Base-by-base conservation (phyloP, 2,113 vertebrate genomes). In the Chitala chitala region DNA sequence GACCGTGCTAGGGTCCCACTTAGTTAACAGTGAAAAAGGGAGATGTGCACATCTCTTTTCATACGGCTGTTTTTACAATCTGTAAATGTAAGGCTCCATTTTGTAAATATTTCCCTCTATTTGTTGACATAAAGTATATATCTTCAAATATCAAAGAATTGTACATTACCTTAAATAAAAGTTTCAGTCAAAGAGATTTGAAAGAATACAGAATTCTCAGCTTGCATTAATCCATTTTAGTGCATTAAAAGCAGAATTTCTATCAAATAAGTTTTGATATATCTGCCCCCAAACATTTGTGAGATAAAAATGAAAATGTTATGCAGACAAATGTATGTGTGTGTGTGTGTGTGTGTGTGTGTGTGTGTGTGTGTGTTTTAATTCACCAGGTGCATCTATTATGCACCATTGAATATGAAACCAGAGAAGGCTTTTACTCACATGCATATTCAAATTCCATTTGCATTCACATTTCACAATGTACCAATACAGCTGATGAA, bases 1-100 rank as follows among this genome's bases (percentile, higher is more conserved):
- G n/a, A n/a, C n/a, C n/a, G n/a, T n/a, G n/a, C n/a, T 82, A 79
- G 84, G 85, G 85, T 84, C 79, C 79, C 83, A 82, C 87, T 90
- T 82, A 87, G 79, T 84, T n/a, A n/a, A n/a, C n/a, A n/a, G n/a
- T n/a, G n/a, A n/a, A n/a, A n/a, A n/a, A n/a, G n/a, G n/a, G n/a
- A n/a, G n/a, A n/a, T n/a, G n/a, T n/a, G 48, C 2, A 51, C 20
- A 15, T 51, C 48, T 51, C 12, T 10, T 15, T 51, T 20, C 48
- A 51, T 51, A 51, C 48, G 20, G n/a, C 1, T 51, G 2, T 51
- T 51, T 51, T 51, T 51, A 15, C 7, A 51, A 51, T 51, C 48
- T 8, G 20, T 15, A 51, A 51, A 51, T n/a, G n/a, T n/a, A n/a
- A n/a, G n/a, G n/a, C n/a, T n/a, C n/a, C n/a, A n/a, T n/a, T n/a